Evolutionary conservation across 2,113 vertebrate genomes (phyloP).

Genomic region (Sylvietta virens): DNA sequence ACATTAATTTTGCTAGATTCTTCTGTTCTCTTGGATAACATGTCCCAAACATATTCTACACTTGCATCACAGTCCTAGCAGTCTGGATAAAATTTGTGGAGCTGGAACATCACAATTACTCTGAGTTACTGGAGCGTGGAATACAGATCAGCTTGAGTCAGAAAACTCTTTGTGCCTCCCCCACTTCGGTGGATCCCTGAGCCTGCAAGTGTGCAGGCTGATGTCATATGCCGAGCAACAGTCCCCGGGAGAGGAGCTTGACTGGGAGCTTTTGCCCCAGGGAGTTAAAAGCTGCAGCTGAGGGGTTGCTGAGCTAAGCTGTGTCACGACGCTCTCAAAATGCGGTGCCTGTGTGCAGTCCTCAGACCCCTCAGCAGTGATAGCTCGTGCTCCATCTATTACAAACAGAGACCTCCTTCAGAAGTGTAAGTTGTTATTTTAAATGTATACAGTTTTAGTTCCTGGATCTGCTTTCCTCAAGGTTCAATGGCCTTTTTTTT

Average conservation of each 20-base stretch:
- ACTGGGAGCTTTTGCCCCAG: background rate
- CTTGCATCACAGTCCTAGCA: background rate
- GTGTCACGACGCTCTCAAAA: slow-evolving; percentile 13
- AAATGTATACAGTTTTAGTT: background rate
- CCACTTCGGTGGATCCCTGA: background rate
- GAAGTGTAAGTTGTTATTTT: slow-evolving; percentile 57
- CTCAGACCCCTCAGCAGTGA: slow-evolving; percentile 55
- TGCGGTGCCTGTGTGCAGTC: slow-evolving; percentile 60
- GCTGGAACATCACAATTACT: slow-evolving; percentile 10
- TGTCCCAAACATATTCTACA: background rate
- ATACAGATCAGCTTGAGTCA: slow-evolving; percentile 40
- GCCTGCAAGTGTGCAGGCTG: slow-evolving; percentile 33
- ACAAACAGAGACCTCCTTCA: slow-evolving; percentile 22
- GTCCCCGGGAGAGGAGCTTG: slow-evolving; percentile 32
- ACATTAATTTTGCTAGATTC: background rate
- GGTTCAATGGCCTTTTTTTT: background rate
- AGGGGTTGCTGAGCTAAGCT: background rate
- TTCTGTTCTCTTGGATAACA: background rate
- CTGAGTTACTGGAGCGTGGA: slow-evolving; percentile 33
- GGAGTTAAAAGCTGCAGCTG: background rate
- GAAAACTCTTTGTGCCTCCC: slow-evolving; percentile 53
- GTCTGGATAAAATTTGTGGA: background rate
- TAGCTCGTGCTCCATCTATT: slow-evolving; percentile 57
- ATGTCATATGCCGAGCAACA: slow-evolving; percentile 39
- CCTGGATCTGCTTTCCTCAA: background rate